Conservation (phyloP, 2,113 vertebrate species). For the Cisticola juncidis region DNA sequence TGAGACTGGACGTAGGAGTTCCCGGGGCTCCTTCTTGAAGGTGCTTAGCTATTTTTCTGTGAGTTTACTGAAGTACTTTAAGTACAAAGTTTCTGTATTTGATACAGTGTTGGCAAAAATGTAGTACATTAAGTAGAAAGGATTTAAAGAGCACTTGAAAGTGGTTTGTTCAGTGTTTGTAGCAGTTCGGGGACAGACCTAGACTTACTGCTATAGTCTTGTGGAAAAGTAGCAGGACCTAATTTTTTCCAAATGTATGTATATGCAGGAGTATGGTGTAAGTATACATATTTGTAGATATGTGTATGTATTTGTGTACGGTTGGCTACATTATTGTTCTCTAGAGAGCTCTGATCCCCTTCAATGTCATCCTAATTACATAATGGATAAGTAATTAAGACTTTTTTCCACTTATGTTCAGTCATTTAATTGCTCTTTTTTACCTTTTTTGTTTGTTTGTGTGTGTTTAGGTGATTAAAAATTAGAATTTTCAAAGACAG, state of each 20-base stretch:
- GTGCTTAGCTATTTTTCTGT: not conserved
- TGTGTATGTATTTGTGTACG: not conserved
- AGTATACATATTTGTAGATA: not conserved
- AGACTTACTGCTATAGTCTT: not conserved
- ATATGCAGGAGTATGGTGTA: not conserved
- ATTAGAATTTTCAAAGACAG: not conserved
- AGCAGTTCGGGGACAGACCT: rapidly evolving
- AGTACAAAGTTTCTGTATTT: not conserved
- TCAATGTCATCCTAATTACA: not conserved
- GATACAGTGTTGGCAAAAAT: not conserved
- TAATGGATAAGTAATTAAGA: not conserved
- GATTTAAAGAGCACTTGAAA: not conserved
- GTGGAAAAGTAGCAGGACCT: not conserved
- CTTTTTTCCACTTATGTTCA: not conserved
- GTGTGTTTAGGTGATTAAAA: not conserved
- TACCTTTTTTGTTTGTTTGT: not conserved
- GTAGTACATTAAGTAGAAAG: not conserved
- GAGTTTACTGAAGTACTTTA: not conserved
- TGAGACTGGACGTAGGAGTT: not conserved
- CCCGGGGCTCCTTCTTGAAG: not conserved
- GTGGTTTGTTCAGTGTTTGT: not conserved
- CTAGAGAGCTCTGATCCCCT: not conserved
- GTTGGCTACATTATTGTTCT: not conserved
- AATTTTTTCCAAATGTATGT: not conserved
- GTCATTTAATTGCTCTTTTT: not conserved